Evolutionary conservation across 2,113 vertebrate genomes (phyloP).

Genomic region (Cervus canadensis): DNA sequence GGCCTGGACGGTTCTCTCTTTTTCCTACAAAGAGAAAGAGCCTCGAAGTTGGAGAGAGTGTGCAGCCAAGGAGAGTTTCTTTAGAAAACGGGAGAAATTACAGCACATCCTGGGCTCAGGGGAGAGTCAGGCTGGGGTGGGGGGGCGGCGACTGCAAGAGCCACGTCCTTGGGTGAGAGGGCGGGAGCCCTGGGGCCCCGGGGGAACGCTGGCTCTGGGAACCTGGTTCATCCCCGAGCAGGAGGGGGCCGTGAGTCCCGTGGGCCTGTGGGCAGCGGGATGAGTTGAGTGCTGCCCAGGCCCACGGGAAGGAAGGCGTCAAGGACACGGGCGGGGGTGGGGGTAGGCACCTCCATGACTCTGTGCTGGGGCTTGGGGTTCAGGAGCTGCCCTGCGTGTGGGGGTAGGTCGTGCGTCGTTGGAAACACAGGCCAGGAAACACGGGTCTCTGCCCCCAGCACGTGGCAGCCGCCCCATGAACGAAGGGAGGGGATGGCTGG

Average conservation of each 20-base stretch:
- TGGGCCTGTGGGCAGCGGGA: not conserved
- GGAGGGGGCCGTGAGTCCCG: not conserved
- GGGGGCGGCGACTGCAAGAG: rapidly evolving
- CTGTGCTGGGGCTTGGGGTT: not conserved
- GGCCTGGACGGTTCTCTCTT: no score
- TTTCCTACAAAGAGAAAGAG: not conserved
- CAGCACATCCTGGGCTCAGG: not conserved
- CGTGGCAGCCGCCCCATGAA: rapidly evolving
- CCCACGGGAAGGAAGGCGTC: not conserved
- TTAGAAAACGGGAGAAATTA: not conserved
- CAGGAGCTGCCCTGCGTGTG: rapidly evolving
- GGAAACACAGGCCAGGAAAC: not conserved
- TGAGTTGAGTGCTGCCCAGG: rapidly evolving
- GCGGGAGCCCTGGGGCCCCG: not conserved
- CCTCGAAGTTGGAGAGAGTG: not conserved
- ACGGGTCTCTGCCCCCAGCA: not conserved
- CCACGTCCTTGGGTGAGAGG: not conserved
- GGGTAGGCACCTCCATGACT: rapidly evolving
- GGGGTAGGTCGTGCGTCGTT: rapidly evolving
- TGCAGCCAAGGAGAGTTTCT: not conserved
- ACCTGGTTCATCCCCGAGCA: rapidly evolving
- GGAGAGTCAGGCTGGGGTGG: not conserved
- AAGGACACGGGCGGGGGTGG: rapidly evolving
- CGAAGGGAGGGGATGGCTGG: not conserved
- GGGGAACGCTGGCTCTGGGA: not conserved